phyloP scores from a whole-genome alignment of 2,113 vertebrate species.

The Saccopteryx bilineata region DNA sequence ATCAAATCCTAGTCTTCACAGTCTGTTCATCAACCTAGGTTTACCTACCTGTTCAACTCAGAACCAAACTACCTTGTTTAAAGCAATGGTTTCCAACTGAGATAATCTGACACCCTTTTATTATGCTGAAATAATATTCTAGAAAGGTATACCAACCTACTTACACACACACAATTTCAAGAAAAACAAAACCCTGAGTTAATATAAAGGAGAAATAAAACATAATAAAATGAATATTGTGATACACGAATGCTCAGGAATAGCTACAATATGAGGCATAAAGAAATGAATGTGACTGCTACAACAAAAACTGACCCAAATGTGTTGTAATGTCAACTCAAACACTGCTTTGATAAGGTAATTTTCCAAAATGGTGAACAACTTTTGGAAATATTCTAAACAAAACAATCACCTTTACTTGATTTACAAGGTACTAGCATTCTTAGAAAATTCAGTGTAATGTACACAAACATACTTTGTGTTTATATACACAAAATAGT shows the following conservation, averaged over 20 bases:
- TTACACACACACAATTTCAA: neutral
- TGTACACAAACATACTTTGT: neutral
- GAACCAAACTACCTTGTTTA: neutral
- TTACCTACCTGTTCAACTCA: neutral
- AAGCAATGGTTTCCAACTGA: neutral
- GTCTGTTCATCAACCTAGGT: neutral
- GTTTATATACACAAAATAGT: neutral
- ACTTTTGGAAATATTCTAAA: neutral
- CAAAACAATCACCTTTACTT: constrained; percentile 19
- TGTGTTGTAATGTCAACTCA: neutral
- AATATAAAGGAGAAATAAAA: constrained; percentile 29
- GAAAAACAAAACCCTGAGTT: constrained; percentile 13
- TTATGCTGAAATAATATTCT: neutral
- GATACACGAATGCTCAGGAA: neutral
- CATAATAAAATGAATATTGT: neutral
- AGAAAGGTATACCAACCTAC: neutral
- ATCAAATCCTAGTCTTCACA: neutral
- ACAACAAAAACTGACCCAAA: neutral
- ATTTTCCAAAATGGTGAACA: constrained; percentile 19
- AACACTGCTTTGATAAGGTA: neutral
- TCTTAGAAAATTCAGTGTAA: neutral
- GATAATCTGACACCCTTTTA: neutral
- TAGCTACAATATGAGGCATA: neutral
- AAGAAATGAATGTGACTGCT: neutral
- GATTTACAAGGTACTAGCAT: neutral